Evolutionary conservation across 2,888 invertebrate species (phyloP).

Genomic region (Synergus itoensis): DNA sequence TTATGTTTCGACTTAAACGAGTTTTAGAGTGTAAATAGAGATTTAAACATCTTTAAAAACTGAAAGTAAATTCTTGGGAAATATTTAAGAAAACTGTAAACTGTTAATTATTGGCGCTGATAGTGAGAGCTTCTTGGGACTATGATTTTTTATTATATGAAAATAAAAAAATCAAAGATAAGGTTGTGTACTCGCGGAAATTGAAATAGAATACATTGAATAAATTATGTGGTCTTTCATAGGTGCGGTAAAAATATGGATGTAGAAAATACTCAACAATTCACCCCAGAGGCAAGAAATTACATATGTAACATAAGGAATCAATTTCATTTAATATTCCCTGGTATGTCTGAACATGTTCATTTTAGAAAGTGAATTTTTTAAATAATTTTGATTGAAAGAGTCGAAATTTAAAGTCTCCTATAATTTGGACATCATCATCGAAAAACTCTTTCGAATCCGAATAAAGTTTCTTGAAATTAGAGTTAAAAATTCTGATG

Average conservation of each 20-base stretch:
- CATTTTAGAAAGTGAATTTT: background rate
- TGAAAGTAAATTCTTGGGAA: background rate
- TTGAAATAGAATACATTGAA: background rate
- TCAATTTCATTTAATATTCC: background rate
- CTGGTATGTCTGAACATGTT: background rate
- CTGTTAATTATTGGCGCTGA: no score
- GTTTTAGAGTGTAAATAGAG: constrained; percentile 1
- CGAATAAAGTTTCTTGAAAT: background rate
- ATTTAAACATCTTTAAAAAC: background rate
- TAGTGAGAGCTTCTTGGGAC: no score
- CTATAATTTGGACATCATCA: background rate
- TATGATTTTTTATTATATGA: background rate
- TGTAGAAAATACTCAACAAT: background rate
- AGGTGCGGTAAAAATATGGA: background rate
- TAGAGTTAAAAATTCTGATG: background rate
- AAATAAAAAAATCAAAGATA: background rate
- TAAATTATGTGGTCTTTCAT: background rate
- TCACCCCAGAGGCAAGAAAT: background rate
- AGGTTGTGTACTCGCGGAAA: background rate
- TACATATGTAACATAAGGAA: background rate
- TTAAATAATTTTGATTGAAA: no score
- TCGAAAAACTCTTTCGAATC: background rate
- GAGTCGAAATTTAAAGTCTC: background rate
- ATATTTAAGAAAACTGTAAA: background rate
- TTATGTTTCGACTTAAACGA: background rate